Percentiles rank a stretch among this genome's conserved stretches.
phyloP scores from a whole-genome alignment of 1,140 invertebrate genomes.

The Drosophila gunungcola region DNA sequence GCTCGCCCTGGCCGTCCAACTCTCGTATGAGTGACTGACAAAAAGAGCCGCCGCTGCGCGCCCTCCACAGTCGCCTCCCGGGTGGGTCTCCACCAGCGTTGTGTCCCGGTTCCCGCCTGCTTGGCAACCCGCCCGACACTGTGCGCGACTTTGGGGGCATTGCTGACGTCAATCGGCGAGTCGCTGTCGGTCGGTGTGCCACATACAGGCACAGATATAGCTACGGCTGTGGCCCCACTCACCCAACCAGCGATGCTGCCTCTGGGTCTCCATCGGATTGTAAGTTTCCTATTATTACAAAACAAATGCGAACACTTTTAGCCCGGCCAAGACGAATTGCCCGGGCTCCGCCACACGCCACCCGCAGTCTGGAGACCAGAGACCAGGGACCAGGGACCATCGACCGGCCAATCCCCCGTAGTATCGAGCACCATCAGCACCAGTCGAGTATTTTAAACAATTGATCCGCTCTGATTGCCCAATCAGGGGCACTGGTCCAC shows the following conservation, averaged over 20 bases:
- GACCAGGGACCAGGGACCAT: constrained; percentile 40
- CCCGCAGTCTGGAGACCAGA: constrained; percentile 6
- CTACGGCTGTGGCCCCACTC: constrained; percentile 11
- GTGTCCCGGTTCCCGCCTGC: constrained; percentile 57
- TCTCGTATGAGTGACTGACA: constrained; percentile 76
- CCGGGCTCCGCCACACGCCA: not conserved
- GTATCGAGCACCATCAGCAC: not conserved
- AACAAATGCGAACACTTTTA: constrained; percentile 47
- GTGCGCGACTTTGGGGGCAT: constrained; percentile 78
- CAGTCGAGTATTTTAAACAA: constrained; percentile 11
- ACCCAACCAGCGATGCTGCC: constrained; percentile 48
- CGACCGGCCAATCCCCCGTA: constrained; percentile 15
- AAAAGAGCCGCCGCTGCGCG: constrained; percentile 47
- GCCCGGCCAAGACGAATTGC: constrained; percentile 45
- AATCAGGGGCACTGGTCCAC: constrained; percentile 15
- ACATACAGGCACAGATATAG: constrained; percentile 52
- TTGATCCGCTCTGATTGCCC: constrained; percentile 46
- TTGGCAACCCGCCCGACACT: constrained; percentile 72
- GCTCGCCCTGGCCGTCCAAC: constrained; percentile 19
- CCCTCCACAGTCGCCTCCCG: not conserved
- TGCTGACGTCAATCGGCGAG: constrained; percentile 82
- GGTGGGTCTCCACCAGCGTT: constrained; percentile 15
- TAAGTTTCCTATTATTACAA: constrained; percentile 48
- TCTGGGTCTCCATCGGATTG: constrained; percentile 63
- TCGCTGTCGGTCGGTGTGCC: constrained; percentile 75